phyloP scores from a whole-genome alignment of 2,113 vertebrate species.

The Prochilodus magdalenae region DNA sequence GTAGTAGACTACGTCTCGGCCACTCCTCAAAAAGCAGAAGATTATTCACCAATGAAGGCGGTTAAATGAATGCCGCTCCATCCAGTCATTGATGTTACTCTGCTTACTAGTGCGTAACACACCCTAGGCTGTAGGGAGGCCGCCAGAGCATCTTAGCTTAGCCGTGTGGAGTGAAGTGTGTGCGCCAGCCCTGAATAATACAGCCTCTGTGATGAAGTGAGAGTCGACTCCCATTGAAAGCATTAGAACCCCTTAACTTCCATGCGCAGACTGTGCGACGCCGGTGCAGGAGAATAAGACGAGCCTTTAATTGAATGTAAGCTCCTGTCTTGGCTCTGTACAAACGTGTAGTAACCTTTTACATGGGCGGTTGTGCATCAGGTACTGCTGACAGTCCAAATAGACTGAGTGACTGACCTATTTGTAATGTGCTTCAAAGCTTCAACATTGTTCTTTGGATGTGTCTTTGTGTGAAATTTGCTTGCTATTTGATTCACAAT shows the following conservation, averaged over 20 bases:
- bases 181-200: conserved; percentile 74
- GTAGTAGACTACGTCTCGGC: not conserved
- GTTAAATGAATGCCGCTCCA: conserved; percentile 14
- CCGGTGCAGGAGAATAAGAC: conserved; percentile 71
- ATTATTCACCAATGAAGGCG: not conserved
- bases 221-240: conserved; percentile 72
- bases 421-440: not conserved
- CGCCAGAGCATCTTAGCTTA: conserved; percentile 33
- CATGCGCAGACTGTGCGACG: conserved; percentile 74
- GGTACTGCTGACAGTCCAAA: not conserved
- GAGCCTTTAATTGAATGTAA: conserved; percentile 73
- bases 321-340: conserved; percentile 64
- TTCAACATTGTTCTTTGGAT: not conserved
- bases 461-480: conserved; percentile 12
- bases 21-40: not conserved
- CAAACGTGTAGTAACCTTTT: conserved; percentile 5
- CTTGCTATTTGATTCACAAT: not conserved
- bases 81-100: conserved; percentile 18
- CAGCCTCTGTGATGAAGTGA: conserved; percentile 70
- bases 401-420: not conserved
- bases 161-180: conserved; percentile 41
- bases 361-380: not conserved
- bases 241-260: conserved; percentile 74
- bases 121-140: conserved; percentile 17
- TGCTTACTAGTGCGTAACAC: conserved; percentile 40